Percentiles rank a stretch among this genome's conserved stretches.
Evolutionary conservation across 2,113 vertebrate species (phyloP).

Genomic region (Conger conger): DNA sequence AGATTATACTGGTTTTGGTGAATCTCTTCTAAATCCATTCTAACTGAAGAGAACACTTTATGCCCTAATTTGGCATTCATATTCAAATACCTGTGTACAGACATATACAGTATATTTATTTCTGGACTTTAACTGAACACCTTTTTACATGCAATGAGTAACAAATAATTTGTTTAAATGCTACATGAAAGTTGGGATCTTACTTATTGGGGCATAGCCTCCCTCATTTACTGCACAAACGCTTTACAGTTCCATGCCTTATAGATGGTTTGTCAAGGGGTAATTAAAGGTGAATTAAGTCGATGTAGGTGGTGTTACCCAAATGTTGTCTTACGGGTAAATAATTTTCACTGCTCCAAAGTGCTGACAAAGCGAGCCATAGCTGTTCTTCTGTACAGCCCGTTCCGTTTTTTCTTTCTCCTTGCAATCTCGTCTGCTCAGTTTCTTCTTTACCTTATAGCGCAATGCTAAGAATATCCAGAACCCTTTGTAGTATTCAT

Average conservation of each 20-base stretch:
- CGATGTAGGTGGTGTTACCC: not conserved
- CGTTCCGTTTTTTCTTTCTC: not conserved
- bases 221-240: not conserved
- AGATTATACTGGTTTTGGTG: no score
- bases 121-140: not conserved
- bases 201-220: not conserved
- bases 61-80: not conserved
- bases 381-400: not conserved
- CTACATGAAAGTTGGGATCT: not conserved
- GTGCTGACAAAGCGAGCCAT: not conserved
- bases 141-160: not conserved
- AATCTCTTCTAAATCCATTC: no score
- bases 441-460: not conserved
- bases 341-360: not conserved
- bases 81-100: not conserved
- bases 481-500: not conserved
- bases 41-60: not conserved
- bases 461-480: not conserved
- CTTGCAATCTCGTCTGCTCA: not conserved
- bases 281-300: not conserved
- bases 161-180: not conserved
- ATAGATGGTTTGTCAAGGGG: not conserved
- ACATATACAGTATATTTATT: not conserved
- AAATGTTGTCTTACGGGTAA: not conserved
- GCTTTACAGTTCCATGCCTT: not conserved